Percentiles rank a stretch among this genome's conserved stretches.
Evolutionary conservation across 1,140 invertebrate species (phyloP).

Genomic region (Halyomorpha halys): DNA sequence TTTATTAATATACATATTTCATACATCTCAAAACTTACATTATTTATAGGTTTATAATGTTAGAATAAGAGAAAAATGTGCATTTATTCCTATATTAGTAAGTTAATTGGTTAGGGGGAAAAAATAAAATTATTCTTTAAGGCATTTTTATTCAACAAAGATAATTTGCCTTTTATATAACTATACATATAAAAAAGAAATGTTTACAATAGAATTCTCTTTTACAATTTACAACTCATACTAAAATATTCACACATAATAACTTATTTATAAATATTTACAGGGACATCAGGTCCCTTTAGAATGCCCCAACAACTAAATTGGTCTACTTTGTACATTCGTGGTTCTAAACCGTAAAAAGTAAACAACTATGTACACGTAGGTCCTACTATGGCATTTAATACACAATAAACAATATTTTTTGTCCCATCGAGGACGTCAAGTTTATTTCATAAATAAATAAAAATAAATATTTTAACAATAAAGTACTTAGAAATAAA

Average conservation of each 20-base stretch:
- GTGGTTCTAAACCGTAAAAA: constrained; percentile 13
- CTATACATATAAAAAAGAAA: constrained; percentile 2
- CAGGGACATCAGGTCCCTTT: neutral
- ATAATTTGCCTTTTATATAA: too few species aligned
- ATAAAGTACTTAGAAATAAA: neutral
- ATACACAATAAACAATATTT: neutral
- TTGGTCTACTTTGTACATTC: constrained; percentile 6
- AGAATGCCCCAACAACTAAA: constrained; percentile 15
- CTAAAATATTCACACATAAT: constrained; percentile 15
- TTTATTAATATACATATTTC: too few species aligned
- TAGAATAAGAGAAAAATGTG: too few species aligned
- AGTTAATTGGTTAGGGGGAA: too few species aligned
- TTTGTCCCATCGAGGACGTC: neutral
- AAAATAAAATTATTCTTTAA: too few species aligned
- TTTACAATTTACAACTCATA: constrained; percentile 10
- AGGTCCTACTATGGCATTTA: constrained; percentile 6
- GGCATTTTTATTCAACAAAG: constrained; percentile 10
- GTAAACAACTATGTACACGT: constrained; percentile 3
- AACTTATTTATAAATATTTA: constrained; percentile 18
- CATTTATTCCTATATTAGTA: too few species aligned
- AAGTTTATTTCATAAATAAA: constrained; percentile 3
- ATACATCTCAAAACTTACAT: too few species aligned
- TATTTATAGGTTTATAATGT: too few species aligned
- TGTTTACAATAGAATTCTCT: constrained; percentile 12
- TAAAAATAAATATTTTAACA: constrained; percentile 17